These are phyloP conservation scores for Limnodromus scolopaceus DNA, from an alignment of 2,797 vertebrate genomes.

Conservation along the genomic window DNA sequence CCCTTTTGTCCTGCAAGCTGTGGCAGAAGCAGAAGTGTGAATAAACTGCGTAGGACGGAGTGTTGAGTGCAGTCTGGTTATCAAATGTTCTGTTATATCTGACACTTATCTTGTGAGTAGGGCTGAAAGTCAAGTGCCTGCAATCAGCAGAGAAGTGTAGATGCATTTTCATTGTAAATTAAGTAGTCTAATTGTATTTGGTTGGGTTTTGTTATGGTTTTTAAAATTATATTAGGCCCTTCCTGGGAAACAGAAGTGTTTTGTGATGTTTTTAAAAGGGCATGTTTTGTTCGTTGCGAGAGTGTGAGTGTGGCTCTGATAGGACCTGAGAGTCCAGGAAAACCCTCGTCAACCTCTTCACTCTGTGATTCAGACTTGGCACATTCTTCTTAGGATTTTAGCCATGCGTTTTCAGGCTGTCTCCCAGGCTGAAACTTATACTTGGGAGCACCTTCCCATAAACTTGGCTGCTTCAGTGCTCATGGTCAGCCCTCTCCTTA, in stretches of 20 bases:
- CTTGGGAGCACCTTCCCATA: background rate
- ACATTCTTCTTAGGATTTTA: background rate
- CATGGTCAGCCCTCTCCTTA: fast-evolving
- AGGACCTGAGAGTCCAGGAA: background rate
- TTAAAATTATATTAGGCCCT: background rate
- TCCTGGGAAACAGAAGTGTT: background rate
- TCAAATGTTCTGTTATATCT: background rate
- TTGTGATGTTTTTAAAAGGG: background rate
- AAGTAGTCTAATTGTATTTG: slow-evolving; percentile 41
- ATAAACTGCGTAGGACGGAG: background rate
- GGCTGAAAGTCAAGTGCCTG: slow-evolving; percentile 41
- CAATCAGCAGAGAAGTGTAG: slow-evolving; percentile 34
- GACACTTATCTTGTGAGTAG: background rate
- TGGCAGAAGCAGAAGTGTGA: background rate
- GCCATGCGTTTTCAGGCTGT: background rate
- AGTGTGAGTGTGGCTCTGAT: background rate
- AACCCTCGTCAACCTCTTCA: background rate
- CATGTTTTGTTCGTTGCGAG: background rate
- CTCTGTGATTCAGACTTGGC: background rate
- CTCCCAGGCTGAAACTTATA: background rate
- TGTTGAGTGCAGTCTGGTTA: background rate
- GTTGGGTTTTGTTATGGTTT: background rate
- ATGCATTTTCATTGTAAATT: slow-evolving; percentile 43
- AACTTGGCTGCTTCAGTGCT: background rate
- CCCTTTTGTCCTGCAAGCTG: background rate